phyloP scores from a whole-genome alignment of 2,113 vertebrate species.

The Pycnonotus jocosus region DNA sequence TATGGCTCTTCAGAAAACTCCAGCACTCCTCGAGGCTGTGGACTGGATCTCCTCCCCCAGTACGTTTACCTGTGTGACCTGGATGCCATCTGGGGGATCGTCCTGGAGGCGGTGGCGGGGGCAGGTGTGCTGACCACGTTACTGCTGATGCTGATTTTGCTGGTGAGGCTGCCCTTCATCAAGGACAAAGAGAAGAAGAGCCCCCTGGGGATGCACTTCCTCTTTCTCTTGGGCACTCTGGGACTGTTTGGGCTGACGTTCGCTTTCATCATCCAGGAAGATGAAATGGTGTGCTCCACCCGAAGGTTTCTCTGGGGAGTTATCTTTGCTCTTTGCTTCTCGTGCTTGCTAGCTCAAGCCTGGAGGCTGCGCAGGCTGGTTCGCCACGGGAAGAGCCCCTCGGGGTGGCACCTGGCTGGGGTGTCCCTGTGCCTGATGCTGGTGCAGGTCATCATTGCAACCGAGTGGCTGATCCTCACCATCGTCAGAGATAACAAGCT shows the following conservation, averaged over 20 bases:
- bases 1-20: constrained; percentile 74
- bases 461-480: constrained; percentile 91
- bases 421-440: constrained; percentile 82
- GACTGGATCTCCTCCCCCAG: constrained; percentile 84
- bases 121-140: constrained; percentile 83
- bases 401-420: constrained; percentile 83
- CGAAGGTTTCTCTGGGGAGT: constrained; percentile 91
- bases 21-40: constrained; percentile 82
- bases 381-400: constrained; percentile 82
- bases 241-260: constrained; percentile 91
- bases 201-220: constrained; percentile 84
- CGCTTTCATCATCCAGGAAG: constrained; percentile 89
- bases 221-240: constrained; percentile 86
- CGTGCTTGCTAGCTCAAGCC: constrained; percentile 88
- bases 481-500: constrained; percentile 82
- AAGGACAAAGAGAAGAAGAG: constrained; percentile 90
- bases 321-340: constrained; percentile 90
- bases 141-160: constrained; percentile 82
- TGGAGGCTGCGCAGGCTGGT: constrained; percentile 84
- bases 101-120: constrained; percentile 84
- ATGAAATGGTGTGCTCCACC: constrained; percentile 83
- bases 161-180: constrained; percentile 87
- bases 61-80: constrained; percentile 91
- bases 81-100: constrained; percentile 94
- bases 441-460: constrained; percentile 91